Base-by-base conservation (phyloP, 2,888 invertebrate species). In the Rosalia funebris region DNA sequence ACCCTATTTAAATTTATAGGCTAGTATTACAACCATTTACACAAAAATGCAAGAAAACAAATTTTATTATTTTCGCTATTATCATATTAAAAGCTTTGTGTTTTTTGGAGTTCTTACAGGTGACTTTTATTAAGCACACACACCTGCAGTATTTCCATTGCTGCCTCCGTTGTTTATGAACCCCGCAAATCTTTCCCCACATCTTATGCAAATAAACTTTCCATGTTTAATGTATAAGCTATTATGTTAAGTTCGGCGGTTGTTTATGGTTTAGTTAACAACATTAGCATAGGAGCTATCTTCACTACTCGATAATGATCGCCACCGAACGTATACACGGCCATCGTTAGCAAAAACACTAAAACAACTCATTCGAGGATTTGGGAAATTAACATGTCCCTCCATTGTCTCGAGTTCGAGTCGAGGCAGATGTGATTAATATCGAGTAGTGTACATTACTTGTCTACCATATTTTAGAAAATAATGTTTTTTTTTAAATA, bases 171-270 rank as follows among this genome's bases (percentile, higher is more conserved):
- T 61, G 64, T 65, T 67, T 65, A 62, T 63, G 60, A 56, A 60
- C 60, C 60, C 53, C 39, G 55, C 60, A 58, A 67, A 65, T 64
- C 63, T 63, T 74, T 77, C 72, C 75, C 75, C 69, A 76, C 76
- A 77, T 78, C 77, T 77, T 77, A 79, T 79, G 79, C 75, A 78
- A 79, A 79, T 79, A 73, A 67, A 65, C 74, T 75, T 76, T 77
- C 75, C 76, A 79, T 79, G 79, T 78, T 78, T 79, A 79, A 79
- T 79, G 78, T 78, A 78, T 79, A 78, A 78, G 78, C 78, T 77
- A 79, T 78, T 79, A 78, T 78, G 79, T 76, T 76, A 75, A 76
- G 75, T 78, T 77, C 72, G 75, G 77, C 73, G 75, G 75, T 77
- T 77, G 79, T 79, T 78, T 78, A 78, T 77, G 76, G 77, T 78